phyloP scores from a whole-genome alignment of 2,113 vertebrate genomes.

The Marcusenius ussheri region DNA sequence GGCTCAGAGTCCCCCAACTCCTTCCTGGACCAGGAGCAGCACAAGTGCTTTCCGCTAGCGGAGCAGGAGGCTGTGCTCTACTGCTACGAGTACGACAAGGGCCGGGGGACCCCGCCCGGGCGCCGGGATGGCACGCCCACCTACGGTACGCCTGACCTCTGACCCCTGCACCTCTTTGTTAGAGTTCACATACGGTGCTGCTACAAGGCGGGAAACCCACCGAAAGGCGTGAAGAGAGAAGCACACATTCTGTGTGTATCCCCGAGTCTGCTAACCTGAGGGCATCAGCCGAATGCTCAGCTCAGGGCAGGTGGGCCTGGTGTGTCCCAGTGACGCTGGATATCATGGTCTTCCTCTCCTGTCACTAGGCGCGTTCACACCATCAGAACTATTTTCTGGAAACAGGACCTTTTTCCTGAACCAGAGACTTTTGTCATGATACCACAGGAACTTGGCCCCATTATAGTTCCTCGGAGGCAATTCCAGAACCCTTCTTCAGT shows the following conservation, averaged over 20 bases:
- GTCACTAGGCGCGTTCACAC: background rate
- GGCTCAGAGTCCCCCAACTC: slow-evolving; percentile 97
- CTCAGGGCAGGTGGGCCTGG: background rate
- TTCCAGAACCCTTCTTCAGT: background rate
- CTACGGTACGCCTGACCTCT: slow-evolving; percentile 66
- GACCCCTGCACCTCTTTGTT: background rate
- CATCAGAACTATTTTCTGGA: background rate
- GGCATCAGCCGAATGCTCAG: background rate
- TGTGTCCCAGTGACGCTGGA: background rate
- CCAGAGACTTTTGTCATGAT: background rate
- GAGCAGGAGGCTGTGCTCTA: slow-evolving; percentile 92
- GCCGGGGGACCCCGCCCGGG: slow-evolving; percentile 76
- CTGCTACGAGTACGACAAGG: slow-evolving; percentile 96
- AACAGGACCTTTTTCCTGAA: background rate
- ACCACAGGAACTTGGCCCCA: background rate
- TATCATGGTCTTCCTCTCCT: background rate
- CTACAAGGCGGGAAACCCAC: background rate
- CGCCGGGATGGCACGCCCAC: slow-evolving; percentile 88
- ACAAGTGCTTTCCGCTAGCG: slow-evolving; percentile 79
- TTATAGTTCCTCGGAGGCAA: background rate
- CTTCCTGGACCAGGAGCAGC: slow-evolving; percentile 94
- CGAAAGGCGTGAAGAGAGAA: background rate
- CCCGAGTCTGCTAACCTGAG: background rate
- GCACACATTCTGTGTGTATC: background rate
- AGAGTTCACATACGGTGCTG: background rate